A percentile compares a stretch with the other conserved stretches of the same genome.
Conservation (phyloP, 2,797 vertebrate species). For the Chiropotes sagulatus region DNA sequence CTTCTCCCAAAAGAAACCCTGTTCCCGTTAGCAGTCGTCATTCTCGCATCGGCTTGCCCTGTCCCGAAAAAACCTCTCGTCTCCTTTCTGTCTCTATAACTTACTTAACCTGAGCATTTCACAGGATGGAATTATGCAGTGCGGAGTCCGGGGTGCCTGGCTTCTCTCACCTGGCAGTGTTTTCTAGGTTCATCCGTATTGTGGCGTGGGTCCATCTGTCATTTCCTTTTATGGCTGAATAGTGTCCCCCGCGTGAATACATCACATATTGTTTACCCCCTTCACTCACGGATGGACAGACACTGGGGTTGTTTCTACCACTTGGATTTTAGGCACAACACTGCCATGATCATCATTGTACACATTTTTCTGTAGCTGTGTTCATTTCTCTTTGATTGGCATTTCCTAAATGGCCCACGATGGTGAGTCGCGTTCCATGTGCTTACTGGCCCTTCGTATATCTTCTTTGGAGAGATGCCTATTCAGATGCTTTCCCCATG, state of each 20-base stretch:
- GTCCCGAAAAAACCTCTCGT: not conserved
- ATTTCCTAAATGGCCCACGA: not conserved
- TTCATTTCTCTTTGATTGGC: not conserved
- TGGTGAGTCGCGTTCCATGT: not conserved
- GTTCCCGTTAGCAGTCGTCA: not conserved
- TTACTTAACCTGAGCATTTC: not conserved
- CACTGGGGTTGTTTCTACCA: not conserved
- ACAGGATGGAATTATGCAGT: not conserved
- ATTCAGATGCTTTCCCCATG: not conserved
- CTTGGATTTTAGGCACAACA: not conserved
- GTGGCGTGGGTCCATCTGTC: too few species aligned
- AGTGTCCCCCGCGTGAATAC: not conserved
- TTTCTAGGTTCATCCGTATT: accelerated
- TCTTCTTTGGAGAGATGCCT: not conserved
- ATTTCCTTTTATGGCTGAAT: not conserved
- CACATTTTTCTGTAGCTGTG: not conserved
- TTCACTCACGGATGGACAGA: not conserved
- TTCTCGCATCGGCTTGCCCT: too few species aligned
- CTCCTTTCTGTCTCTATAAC: not conserved
- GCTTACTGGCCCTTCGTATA: not conserved
- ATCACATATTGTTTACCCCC: not conserved
- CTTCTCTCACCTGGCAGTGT: accelerated
- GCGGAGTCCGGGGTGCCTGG: accelerated
- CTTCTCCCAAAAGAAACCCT: not conserved
- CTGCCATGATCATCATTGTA: not conserved